A percentile compares a stretch with the other conserved stretches of the same genome.
Conservation (phyloP, 2,113 vertebrate species). For the Corydoras sp. region DNA sequence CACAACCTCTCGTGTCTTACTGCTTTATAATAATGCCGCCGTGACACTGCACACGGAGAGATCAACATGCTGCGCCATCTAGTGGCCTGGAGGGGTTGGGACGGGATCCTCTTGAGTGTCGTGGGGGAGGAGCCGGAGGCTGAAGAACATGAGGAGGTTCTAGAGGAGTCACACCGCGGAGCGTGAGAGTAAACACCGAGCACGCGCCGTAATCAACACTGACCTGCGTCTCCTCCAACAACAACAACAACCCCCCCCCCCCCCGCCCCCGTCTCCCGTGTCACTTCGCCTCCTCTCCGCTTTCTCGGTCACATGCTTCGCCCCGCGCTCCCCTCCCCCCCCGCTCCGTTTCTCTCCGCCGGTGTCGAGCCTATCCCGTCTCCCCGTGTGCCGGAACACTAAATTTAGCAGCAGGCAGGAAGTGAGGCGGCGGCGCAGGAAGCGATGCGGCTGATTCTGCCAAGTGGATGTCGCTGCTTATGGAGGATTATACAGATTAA, state of each 20-base stretch:
- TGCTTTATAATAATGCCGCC: too few species aligned
- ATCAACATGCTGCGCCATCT: too few species aligned
- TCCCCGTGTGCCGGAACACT: constrained; percentile 14
- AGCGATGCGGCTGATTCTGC: constrained; percentile 21
- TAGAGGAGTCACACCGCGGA: constrained; percentile 45
- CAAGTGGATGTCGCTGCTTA: not conserved
- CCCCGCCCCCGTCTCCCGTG: constrained; percentile 9
- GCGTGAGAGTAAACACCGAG: constrained; percentile 55
- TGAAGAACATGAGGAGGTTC: constrained; percentile 38
- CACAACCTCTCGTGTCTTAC: too few species aligned
- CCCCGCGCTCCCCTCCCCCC: not conserved
- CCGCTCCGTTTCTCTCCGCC: not conserved
- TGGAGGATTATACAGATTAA: not conserved
- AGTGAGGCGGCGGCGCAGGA: constrained; percentile 23
- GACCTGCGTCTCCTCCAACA: constrained; percentile 18
- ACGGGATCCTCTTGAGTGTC: constrained; percentile 2
- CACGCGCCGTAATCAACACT: constrained; percentile 43
- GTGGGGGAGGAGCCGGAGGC: constrained; percentile 40
- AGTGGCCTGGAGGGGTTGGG: too few species aligned
- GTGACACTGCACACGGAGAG: too few species aligned
- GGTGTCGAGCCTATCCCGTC: not conserved
- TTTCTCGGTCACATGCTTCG: not conserved
- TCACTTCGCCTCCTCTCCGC: constrained; percentile 1
- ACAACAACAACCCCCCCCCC: too few species aligned
- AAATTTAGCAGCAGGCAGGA: constrained; percentile 38